Base-by-base conservation (phyloP, 2,888 invertebrate genomes). In the Ariolimax columbianus region DNA sequence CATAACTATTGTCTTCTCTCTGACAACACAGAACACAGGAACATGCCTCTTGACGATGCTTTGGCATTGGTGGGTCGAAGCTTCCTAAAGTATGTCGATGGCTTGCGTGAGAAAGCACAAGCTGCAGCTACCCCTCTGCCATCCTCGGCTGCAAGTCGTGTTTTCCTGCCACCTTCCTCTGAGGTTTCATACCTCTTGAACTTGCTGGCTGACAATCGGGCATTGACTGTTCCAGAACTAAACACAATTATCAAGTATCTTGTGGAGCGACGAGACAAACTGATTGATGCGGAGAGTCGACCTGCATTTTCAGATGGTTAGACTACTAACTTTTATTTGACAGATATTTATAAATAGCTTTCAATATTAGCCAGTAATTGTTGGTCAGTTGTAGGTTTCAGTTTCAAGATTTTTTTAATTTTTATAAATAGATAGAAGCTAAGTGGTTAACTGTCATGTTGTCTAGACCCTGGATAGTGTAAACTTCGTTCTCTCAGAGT, bases 31-130 rank as follows among this genome's bases (percentile, higher is more conserved):
- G 98, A 98, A 93, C 98, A 98, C 94, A 96, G 98, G 90, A 98
- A 98, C 94, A 98, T 98, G 97, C 98, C 98, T 0, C 93, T 98
- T 66, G 98, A 98, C 83, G 98, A 98, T 94, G 97, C 98, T 0
- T 95, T 98, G 86, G 95, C 96, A 89, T 95, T 98, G 88, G 95
- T 98, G 55, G 95, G 96, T 17, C 92, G 93, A 85, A 94, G 93
- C 90, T 95, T 94, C 91, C 93, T 94, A 85, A 91, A 91, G 73
- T 94, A 94, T 89, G 88, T 92, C 80, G 88, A 92, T 84, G 87
- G 89, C 38, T 87, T 89, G 86, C 86, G 91, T 68, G 92, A 91
- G 84, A 92, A 92, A 87, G 89, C 90, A 23, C 88, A 90, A 26
- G 87, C 89, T 11, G 88, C 89, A 11, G 87, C 89, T 14, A 80